Base-by-base conservation (phyloP, 1,140 invertebrate species). In the Drosophila fuyamai region DNA sequence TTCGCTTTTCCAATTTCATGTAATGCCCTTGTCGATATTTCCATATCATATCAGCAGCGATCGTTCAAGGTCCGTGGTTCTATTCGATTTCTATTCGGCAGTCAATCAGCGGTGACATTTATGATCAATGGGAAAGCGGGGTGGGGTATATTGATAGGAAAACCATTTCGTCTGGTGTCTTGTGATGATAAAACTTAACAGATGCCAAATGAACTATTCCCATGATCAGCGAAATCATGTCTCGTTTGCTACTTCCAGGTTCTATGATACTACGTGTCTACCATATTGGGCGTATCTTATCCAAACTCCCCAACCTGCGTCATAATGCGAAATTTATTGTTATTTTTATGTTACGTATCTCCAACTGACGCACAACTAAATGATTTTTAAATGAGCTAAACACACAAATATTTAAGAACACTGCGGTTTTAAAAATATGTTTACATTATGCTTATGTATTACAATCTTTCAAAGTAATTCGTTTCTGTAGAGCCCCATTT, bases 51-150 rank as follows among this genome's bases (percentile, higher is more conserved):
- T 66, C 63, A 14, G n/a, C 16, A 12, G 16, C 43, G 35, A 70
- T 70, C 51, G n/a, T 35, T 70, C 67, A 71, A 71, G 68, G 44
- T 47, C 67, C 27, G 9, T 36, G 14, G 59, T 66, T 40, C 44
- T 29, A 35, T 35, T 35, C 47, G 27, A 8, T 51, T 44, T 29
- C 23, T 29, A 57, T 29, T 48, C n/a, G 43, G 32, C 62, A 70
- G 12, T 70, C 67, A 71, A 71, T 71, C 67, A 66, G 44, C 60
- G 16, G 5, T 60, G 55, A 59, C 55, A 62, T 43, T 59, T 59
- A 43, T 59, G 60, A 60, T 61, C 55, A 41, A 35, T 35, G 32
- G 60, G 10, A 4, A 35, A 60, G 12, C 40, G 44, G 18, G 18
- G 14, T n/a, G 23, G 23, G 16, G 46, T 16, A 12, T 36, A 53